Evolutionary conservation across 2,113 vertebrate genomes (phyloP).

Genomic region (Macroglossus sobrinus): DNA sequence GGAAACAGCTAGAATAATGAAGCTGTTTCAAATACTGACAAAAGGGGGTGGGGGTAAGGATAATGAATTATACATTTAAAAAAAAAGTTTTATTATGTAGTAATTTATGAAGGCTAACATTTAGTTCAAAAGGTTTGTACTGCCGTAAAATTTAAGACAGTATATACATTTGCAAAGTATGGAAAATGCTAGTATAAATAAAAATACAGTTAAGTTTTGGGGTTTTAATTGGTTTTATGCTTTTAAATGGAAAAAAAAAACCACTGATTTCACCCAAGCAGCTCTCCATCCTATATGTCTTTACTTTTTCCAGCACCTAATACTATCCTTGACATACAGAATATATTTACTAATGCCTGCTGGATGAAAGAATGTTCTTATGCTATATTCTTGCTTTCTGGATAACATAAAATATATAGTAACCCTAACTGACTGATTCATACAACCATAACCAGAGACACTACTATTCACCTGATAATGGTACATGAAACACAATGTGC

Average conservation of each 20-base stretch:
- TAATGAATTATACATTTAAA: background rate
- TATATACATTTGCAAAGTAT: background rate
- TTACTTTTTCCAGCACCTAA: background rate
- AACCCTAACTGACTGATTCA: background rate
- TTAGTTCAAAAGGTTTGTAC: background rate
- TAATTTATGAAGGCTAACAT: slow-evolving; percentile 7
- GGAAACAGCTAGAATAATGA: background rate
- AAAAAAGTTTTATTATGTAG: slow-evolving; percentile 1
- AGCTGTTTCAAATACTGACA: background rate
- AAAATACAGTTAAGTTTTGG: background rate
- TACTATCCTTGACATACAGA: background rate
- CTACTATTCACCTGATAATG: background rate
- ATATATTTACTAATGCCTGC: slow-evolving; percentile 16
- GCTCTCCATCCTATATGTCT: background rate
- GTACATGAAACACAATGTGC: background rate
- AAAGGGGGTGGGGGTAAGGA: background rate
- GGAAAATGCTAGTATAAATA: background rate
- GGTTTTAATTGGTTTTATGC: slow-evolving; percentile 13
- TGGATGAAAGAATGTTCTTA: slow-evolving; percentile 31
- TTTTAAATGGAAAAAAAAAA: background rate
- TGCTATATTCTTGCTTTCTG: background rate
- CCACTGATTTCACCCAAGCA: slow-evolving; percentile 9
- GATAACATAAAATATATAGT: slow-evolving; percentile 3
- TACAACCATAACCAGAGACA: background rate
- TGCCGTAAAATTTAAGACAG: background rate